Conservation (phyloP, 1,140 invertebrate species). For the Phenacoccus solenopsis region DNA sequence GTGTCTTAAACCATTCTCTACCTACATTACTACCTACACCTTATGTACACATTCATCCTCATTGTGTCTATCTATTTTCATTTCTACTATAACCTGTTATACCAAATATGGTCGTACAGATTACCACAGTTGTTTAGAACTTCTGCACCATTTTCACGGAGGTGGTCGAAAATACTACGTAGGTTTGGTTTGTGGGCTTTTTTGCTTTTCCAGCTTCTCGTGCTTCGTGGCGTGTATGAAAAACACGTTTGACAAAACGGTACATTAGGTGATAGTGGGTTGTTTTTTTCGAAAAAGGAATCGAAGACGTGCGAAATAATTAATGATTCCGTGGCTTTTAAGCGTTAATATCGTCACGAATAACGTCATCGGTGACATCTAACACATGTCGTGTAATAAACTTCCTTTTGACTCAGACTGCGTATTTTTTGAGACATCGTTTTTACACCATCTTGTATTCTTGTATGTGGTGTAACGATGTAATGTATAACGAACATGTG, state of each 20-base stretch:
- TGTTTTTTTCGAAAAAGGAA: neutral
- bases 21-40: constrained; percentile 13
- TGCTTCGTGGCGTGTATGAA: neutral
- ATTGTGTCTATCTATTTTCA: constrained; percentile 15
- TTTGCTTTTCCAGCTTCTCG: neutral
- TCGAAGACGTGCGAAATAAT: neutral
- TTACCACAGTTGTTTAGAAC: constrained; percentile 10
- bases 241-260: neutral
- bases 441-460: too few species aligned
- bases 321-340: neutral
- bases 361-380: neutral
- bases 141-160: constrained; percentile 7
- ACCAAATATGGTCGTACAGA: constrained; percentile 1
- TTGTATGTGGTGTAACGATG: too few species aligned
- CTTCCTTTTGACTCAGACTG: neutral
- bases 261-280: neutral
- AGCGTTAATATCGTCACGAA: neutral
- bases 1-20: constrained; percentile 12
- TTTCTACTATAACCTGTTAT: constrained; percentile 3
- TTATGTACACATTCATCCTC: constrained; percentile 17
- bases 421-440: neutral
- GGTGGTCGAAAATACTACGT: neutral
- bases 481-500: too few species aligned
- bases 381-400: neutral
- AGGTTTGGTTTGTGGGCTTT: neutral